Evolutionary conservation across 2,888 invertebrate genomes (phyloP).

Genomic region (Aporophyla lueneburgensis): DNA sequence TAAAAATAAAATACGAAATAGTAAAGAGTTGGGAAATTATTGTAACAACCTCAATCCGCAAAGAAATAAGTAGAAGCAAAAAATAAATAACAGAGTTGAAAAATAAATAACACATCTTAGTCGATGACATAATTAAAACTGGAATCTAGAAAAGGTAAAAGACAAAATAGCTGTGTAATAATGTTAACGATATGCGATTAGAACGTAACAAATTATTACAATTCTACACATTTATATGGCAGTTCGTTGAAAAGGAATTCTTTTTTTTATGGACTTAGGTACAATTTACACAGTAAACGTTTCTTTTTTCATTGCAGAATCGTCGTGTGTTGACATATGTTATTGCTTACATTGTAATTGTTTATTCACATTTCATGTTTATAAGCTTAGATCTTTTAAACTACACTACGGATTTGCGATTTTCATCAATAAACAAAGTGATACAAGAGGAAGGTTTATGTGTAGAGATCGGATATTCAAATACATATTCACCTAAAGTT

Average conservation of each 20-base stretch:
- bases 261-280: background rate
- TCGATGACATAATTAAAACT: conserved; percentile 21
- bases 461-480: no score
- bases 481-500: no score
- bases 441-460: no score
- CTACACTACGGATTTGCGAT: no score
- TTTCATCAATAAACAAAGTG: no score
- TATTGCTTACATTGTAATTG: background rate
- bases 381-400: no score
- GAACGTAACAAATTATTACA: conserved; percentile 27
- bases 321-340: background rate
- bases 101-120: background rate
- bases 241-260: conserved; percentile 17
- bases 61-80: background rate
- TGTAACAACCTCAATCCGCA: background rate
- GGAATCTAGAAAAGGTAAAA: conserved; percentile 19
- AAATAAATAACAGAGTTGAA: background rate
- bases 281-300: background rate
- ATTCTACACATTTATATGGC: conserved; percentile 12
- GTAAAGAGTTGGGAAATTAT: background rate
- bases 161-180: conserved; percentile 17
- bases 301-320: conserved; percentile 6
- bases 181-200: background rate
- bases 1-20: background rate
- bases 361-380: no score